Conservation (phyloP, 2,797 vertebrate genomes). For the Oceanodroma leucorhoa region DNA sequence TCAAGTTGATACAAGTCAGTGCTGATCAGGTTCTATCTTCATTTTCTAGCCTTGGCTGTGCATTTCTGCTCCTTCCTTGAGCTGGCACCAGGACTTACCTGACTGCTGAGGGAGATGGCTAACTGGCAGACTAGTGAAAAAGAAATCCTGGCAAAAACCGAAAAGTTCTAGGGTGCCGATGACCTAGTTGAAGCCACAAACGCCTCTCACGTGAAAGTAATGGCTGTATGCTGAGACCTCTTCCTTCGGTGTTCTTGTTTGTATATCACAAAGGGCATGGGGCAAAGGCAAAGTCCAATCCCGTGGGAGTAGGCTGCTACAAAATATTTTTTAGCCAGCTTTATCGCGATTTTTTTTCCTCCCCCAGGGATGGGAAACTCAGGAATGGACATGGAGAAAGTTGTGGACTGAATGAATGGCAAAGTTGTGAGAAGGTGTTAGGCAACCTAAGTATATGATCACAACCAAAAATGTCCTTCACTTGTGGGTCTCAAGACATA, state of each 20-base stretch:
- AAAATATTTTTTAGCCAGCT: background rate
- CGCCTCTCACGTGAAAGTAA: fast-evolving
- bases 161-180: background rate
- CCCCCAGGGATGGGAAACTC: background rate
- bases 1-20: background rate
- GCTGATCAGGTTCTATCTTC: background rate
- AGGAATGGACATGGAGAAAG: background rate
- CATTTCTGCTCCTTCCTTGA: background rate
- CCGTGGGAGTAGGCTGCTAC: background rate
- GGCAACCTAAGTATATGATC: background rate
- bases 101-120: background rate
- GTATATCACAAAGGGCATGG: background rate
- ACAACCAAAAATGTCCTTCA: background rate
- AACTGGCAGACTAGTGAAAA: background rate
- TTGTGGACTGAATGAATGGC: background rate
- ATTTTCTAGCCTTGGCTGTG: background rate
- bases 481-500: background rate
- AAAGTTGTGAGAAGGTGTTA: background rate
- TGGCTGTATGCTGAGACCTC: background rate
- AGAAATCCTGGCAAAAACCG: background rate
- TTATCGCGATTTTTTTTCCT: background rate
- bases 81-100: background rate
- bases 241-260: background rate
- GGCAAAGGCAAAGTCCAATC: background rate
- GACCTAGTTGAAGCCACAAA: background rate